Base-by-base conservation (phyloP, 1,140 invertebrate species). In the Heliconius nattereri region DNA sequence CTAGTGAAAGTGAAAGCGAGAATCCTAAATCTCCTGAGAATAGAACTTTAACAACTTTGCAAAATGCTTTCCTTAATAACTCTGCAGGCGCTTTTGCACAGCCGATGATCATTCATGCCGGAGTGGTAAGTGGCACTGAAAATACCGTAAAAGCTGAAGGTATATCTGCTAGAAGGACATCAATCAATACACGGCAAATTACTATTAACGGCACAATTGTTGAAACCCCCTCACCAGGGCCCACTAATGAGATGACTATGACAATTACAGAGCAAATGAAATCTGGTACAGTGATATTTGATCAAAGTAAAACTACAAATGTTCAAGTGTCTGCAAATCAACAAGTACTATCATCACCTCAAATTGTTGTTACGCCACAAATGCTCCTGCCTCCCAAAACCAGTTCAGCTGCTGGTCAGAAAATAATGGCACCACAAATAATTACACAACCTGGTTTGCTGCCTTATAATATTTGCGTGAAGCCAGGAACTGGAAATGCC, bases 1-100 rank as follows among this genome's bases (percentile, higher is more conserved):
- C 96, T 2, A 97, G 97, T 91, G 97, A 98, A 91, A 97, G 97
- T 88, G 97, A 97, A 82, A 94, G 94, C 84, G 94, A 95, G 89
- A 95, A 94, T 80, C 94, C 94, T 3, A 95, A 95, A 85, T 95
- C 94, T n/a, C 94, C 94, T 20, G 94, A 95, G 86, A 95, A 94
- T 83, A 91, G 94, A 81, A 94, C 94, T 26, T 85, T 95, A 60
- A 94, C 94, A 13, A 95, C 94, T 23, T 81, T 95, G 66, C 94
- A 95, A 79, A 95, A 95, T 85, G 93, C 94, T 75, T 95, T 95
- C 73, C 92, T 94, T 6, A 66, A 66, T 16, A 66, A 66, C 60
- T 66, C 60, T 26, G 60, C 60, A 84, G 89, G 91, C 8, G 91
- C 88, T 13, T 95, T 95, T 81, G 90, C 93, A 8, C 93, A 94